Evolutionary conservation across 2,888 invertebrate genomes (phyloP).

Genomic region (Synanthedon myopaeformis): DNA sequence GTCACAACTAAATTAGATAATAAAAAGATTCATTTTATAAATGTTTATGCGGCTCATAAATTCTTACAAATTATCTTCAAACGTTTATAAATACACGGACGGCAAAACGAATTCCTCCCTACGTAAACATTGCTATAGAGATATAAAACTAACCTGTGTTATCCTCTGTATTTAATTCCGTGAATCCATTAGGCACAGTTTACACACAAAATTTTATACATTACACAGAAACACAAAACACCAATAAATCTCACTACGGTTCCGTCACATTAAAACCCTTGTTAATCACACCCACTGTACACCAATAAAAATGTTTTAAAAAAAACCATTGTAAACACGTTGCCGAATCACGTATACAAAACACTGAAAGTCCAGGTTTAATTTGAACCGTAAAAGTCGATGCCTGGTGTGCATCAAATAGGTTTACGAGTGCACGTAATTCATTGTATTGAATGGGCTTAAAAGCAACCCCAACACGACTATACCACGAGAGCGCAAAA

Average conservation of each 20-base stretch:
- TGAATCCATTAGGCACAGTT: constrained; percentile 11
- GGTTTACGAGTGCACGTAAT: constrained; percentile 21
- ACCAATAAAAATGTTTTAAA: constrained; percentile 14
- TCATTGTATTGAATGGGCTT: constrained; percentile 1
- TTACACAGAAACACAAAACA: not conserved
- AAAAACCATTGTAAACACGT: constrained; percentile 10
- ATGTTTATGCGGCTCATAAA: no score
- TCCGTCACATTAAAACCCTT: constrained; percentile 22
- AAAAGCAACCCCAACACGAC: constrained; percentile 5
- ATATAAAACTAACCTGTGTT: constrained; percentile 23
- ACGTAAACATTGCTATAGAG: constrained; percentile 1
- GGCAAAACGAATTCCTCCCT: no score
- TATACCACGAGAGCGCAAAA: constrained; percentile 16
- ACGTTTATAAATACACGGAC: no score
- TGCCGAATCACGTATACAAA: constrained; percentile 6
- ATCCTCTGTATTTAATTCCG: constrained; percentile 9
- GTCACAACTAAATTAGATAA: no score
- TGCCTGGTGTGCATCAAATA: constrained; percentile 2
- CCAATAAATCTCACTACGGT: constrained; percentile 20
- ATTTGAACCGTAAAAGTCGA: constrained; percentile 2
- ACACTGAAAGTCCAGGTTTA: constrained; percentile 31
- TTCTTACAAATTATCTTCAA: no score
- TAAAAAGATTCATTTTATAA: no score
- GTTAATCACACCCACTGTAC: constrained; percentile 19
- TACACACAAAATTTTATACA: constrained; percentile 10